Base-by-base conservation (phyloP, 2,113 vertebrate genomes). In the Catagonus wagneri region DNA sequence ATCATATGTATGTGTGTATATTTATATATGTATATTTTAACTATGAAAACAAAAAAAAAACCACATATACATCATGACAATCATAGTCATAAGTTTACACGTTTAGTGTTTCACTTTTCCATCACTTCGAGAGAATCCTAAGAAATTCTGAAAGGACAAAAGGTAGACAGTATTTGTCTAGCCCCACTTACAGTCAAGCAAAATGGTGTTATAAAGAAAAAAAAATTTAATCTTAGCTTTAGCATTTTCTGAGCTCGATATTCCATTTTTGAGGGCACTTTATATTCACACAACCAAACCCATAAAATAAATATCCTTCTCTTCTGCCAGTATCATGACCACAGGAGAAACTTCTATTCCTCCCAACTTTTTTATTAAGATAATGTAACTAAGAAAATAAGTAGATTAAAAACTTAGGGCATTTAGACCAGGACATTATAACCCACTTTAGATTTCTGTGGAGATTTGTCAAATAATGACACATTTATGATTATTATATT, bases 321-420 rank as follows among this genome's bases (percentile, higher is more conserved):
- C 19, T 22, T 89, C 68, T 87, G n/a, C 20, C 29, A 83, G 75
- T 56, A 89, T 34, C 11, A 65, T 68, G 16, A 85, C 56, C 39
- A 72, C 2, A 83, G 6, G 29, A 74, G 91, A 50, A 50, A 92
- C 19, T 6, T 94, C 12, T 13, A 72, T 56, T 56, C 32, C 25
- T 71, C 32, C 44, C 34, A 52, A 9, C 22, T 68, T 84, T 69
- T 92, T 52, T 66, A 34, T 60, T 71, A 92, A 88, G 11, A 80
- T n/a, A 90, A 88, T 54, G 2, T 54, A 84, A 89, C 61, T 90
- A 88, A 93, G 29, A 60, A 95, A 97, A 75, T 25, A 68, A 34
- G 32, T 15, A 3, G 14, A 66, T 72, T 66, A 93, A 86, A 9
- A 74, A 15, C 15, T 66, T 68, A 58, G 4, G 25, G 25, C 44